Percentiles rank a stretch among this genome's conserved stretches.
Evolutionary conservation across 2,888 invertebrate species (phyloP).

Genomic region (Gibbula magus): DNA sequence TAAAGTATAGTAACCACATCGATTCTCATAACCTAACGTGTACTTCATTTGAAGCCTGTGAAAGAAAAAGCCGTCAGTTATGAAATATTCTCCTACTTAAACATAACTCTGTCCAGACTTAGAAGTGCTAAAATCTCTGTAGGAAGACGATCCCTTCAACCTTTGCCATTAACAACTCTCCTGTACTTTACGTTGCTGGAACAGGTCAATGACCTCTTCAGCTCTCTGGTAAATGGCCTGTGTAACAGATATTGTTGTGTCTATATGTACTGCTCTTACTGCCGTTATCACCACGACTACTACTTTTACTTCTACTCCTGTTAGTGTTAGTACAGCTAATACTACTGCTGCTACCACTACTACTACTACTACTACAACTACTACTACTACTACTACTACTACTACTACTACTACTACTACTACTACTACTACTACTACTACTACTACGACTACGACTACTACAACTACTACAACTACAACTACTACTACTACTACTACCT

Average conservation of each 20-base stretch:
- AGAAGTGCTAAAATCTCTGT: too few species aligned
- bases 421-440: constrained; percentile 3
- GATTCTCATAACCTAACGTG: too few species aligned
- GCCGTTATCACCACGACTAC: background rate
- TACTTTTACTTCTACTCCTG: background rate
- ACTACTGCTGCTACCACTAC: constrained; percentile 27
- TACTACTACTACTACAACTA: constrained; percentile 32
- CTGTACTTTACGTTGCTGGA: too few species aligned
- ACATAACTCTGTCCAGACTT: too few species aligned
- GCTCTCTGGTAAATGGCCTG: background rate
- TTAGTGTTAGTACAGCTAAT: constrained; percentile 22
- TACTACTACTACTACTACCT: background rate
- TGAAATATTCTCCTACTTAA: too few species aligned
- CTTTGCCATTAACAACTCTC: too few species aligned
- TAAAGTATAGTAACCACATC: too few species aligned
- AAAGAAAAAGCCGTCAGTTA: too few species aligned
- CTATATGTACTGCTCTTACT: background rate
- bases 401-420: constrained; percentile 29
- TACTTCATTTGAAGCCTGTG: too few species aligned
- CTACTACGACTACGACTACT: constrained; percentile 26
- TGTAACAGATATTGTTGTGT: background rate
- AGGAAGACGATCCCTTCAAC: too few species aligned
- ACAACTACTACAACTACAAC: constrained; percentile 25
- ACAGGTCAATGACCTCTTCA: too few species aligned
- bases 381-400: constrained; percentile 28